These are phyloP conservation scores for Lithophane ornitopus DNA, from an alignment of 2,888 invertebrate genomes.

Conservation along the genomic window DNA sequence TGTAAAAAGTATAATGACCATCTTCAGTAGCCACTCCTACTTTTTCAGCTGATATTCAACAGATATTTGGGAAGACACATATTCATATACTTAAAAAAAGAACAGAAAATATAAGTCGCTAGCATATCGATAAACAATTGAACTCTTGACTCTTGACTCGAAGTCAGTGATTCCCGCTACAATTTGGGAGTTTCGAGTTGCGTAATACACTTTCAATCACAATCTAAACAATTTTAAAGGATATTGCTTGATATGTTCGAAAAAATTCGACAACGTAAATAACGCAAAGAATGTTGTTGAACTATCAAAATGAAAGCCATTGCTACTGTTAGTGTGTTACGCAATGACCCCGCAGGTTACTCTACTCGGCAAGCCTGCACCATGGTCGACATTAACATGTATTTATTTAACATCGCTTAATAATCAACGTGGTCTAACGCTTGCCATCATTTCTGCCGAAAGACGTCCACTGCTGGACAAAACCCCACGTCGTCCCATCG, in stretches of 20 bases:
- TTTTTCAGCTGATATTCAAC: not conserved
- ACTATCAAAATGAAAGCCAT: too few species aligned
- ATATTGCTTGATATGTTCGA: too few species aligned
- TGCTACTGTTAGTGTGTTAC: too few species aligned
- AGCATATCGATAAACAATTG: not conserved
- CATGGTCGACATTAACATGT: too few species aligned
- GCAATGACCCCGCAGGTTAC: not conserved
- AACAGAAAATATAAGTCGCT: not conserved
- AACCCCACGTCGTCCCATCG: not conserved
- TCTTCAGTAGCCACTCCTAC: slow-evolving; percentile 11
- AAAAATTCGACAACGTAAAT: too few species aligned
- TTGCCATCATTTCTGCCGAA: not conserved
- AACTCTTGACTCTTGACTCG: not conserved
- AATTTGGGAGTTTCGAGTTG: not conserved
- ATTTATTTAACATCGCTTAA: too few species aligned
- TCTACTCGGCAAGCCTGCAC: not conserved
- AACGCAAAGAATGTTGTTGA: too few species aligned
- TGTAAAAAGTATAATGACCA: slow-evolving; percentile 9
- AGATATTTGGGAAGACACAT: slow-evolving; percentile 1
- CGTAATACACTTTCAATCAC: too few species aligned
- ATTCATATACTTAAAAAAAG: slow-evolving; percentile 5
- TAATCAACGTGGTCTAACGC: not conserved
- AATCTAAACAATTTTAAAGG: too few species aligned
- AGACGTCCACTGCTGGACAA: not conserved
- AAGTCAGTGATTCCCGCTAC: not conserved